Conservation (phyloP, 2,113 vertebrate species). For the Actenoides hombroni region DNA sequence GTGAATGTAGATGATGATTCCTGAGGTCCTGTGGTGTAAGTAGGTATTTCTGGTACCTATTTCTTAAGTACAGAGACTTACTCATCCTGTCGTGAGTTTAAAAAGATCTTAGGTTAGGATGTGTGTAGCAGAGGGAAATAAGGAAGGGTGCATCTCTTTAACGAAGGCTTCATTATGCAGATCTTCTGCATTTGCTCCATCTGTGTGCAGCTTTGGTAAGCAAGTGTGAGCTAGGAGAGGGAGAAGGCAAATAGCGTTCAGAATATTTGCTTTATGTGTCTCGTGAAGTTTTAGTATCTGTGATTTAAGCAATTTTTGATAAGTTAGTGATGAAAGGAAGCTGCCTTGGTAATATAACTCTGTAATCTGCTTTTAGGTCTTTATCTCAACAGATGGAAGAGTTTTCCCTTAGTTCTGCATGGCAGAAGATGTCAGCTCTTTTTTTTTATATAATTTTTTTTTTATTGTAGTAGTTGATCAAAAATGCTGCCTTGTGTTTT, state of each 20-base stretch:
- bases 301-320: neutral
- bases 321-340: neutral
- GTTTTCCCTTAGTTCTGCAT: neutral
- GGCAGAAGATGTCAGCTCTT: neutral
- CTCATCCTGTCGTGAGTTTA: neutral
- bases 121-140: neutral
- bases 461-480: neutral
- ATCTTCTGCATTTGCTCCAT: neutral
- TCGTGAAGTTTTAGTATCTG: neutral
- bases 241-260: neutral
- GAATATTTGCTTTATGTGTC: neutral
- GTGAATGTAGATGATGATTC: neutral
- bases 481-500: neutral
- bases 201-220: neutral
- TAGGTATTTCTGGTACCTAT: neutral
- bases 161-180: neutral
- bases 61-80: neutral
- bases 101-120: neutral
- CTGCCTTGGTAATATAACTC: neutral
- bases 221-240: neutral
- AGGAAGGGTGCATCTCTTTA: neutral
- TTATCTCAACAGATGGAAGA: neutral
- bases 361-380: neutral
- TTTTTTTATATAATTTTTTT: neutral
- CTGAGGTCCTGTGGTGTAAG: neutral